These are phyloP conservation scores for Eupristina koningsbergeri DNA, from an alignment of 1,140 invertebrate species.

Conservation along the genomic window DNA sequence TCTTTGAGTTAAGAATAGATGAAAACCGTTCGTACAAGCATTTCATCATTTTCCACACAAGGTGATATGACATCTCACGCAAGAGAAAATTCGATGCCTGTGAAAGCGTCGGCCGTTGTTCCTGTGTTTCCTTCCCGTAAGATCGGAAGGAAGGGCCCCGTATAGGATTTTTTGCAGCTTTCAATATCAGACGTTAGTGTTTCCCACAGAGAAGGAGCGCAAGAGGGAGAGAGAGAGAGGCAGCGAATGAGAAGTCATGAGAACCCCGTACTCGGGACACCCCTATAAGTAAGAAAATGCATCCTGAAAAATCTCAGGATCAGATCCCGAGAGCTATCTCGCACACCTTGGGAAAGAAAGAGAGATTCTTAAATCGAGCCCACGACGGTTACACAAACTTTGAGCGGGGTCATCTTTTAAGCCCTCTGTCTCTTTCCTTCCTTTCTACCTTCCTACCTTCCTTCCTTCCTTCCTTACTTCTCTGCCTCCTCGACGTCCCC, in stretches of 20 bases:
- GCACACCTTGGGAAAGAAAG: constrained; percentile 49
- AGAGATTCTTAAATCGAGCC: not conserved
- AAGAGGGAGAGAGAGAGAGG: constrained; percentile 26
- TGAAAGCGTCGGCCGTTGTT: constrained; percentile 64
- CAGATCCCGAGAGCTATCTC: constrained; percentile 30
- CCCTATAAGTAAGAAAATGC: constrained; percentile 48
- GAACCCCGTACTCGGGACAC: constrained; percentile 48
- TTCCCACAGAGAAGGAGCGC: constrained; percentile 66
- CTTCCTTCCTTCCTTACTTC: not conserved
- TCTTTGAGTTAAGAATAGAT: not conserved
- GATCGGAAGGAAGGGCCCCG: constrained; percentile 53
- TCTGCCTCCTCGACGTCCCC: not conserved
- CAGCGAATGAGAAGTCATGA: constrained; percentile 56
- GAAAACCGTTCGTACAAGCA: constrained; percentile 6
- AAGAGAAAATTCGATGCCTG: constrained; percentile 55
- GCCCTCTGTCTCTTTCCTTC: not conserved
- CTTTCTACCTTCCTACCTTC: not conserved
- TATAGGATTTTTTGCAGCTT: constrained; percentile 66
- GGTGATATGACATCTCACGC: not conserved
- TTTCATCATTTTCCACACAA: constrained; percentile 3
- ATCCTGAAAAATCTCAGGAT: constrained; percentile 60
- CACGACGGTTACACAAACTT: constrained; percentile 10
- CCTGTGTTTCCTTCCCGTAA: constrained; percentile 58
- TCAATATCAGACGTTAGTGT: constrained; percentile 71
- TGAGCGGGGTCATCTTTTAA: constrained; percentile 45